A percentile compares a stretch with the other conserved stretches of the same genome.
phyloP scores from a whole-genome alignment of 2,113 vertebrate species.

The Ariopsis seemanni region DNA sequence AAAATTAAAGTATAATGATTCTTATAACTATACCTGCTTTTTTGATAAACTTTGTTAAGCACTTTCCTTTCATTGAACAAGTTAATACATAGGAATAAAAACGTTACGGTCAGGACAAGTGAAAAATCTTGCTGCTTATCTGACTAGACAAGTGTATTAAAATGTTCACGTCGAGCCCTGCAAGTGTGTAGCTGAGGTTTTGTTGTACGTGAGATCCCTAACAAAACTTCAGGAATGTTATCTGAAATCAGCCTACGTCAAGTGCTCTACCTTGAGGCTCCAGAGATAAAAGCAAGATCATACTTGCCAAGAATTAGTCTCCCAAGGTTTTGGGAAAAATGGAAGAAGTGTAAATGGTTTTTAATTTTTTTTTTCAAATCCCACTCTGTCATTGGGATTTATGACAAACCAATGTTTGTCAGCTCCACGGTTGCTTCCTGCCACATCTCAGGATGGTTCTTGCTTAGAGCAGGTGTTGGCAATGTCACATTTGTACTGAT shows the following conservation, averaged over 20 bases:
- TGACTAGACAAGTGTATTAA: no score
- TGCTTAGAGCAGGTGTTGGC: neutral
- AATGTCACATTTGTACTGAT: neutral
- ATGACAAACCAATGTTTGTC: neutral
- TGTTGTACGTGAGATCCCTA: neutral
- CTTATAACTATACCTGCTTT: no score
- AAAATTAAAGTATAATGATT: no score
- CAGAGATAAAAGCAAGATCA: slow-evolving; percentile 3
- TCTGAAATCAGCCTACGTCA: slow-evolving; percentile 10
- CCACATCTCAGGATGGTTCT: neutral
- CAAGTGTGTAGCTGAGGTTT: neutral
- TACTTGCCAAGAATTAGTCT: neutral
- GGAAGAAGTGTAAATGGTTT: neutral
- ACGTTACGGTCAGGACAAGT: no score
- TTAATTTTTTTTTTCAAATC: neutral
- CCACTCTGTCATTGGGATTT: neutral
- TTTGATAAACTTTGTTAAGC: no score
- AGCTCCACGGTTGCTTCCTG: neutral
- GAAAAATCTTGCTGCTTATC: no score
- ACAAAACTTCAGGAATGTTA: slow-evolving; percentile 15
- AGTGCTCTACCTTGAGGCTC: neutral
- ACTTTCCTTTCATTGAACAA: no score
- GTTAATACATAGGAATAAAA: no score
- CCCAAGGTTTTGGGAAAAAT: neutral
- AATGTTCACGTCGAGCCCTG: no score